Conservation (phyloP, 2,888 invertebrate species). For the Oscheius sp. region DNA sequence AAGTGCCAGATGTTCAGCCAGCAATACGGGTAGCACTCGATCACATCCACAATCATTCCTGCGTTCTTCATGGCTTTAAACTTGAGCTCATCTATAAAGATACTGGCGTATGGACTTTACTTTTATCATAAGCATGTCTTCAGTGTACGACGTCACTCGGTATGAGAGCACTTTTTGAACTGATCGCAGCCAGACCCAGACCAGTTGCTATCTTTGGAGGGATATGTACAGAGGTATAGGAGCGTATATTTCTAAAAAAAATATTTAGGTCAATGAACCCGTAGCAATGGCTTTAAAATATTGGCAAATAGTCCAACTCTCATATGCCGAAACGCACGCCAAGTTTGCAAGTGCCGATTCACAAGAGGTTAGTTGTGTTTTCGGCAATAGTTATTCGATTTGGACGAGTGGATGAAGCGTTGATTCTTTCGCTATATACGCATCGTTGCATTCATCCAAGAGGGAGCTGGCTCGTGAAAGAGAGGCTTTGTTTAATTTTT, state of each 20-base stretch:
- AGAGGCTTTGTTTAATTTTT: too few relatives aligned
- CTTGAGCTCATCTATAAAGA: conserved; percentile 63
- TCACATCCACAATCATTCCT: conserved; percentile 58
- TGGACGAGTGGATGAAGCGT: conserved; percentile 23
- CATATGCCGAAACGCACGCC: conserved; percentile 69
- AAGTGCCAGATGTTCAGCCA: conserved; percentile 50
- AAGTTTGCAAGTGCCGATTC: conserved; percentile 67
- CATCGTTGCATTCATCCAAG: background rate
- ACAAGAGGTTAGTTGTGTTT: conserved; percentile 46
- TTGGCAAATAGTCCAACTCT: conserved; percentile 86
- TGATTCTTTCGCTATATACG: conserved; percentile 7
- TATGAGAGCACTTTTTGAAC: conserved; percentile 68
- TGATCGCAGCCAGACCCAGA: conserved; percentile 58
- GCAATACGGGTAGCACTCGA: conserved; percentile 60
- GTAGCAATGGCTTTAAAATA: conserved; percentile 77
- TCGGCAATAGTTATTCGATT: conserved; percentile 11
- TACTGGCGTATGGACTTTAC: conserved; percentile 55
- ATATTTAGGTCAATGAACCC: conserved; percentile 64
- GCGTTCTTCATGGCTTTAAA: conserved; percentile 58
- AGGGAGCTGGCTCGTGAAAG: background rate
- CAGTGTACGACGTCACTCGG: conserved; percentile 68
- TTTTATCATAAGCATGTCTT: conserved; percentile 28
- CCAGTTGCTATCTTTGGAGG: conserved; percentile 68
- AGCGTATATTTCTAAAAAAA: background rate
- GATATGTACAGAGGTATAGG: conserved; percentile 64